Evolutionary conservation across 2,888 invertebrate genomes (phyloP).

Genomic region (Junonia oenone): DNA sequence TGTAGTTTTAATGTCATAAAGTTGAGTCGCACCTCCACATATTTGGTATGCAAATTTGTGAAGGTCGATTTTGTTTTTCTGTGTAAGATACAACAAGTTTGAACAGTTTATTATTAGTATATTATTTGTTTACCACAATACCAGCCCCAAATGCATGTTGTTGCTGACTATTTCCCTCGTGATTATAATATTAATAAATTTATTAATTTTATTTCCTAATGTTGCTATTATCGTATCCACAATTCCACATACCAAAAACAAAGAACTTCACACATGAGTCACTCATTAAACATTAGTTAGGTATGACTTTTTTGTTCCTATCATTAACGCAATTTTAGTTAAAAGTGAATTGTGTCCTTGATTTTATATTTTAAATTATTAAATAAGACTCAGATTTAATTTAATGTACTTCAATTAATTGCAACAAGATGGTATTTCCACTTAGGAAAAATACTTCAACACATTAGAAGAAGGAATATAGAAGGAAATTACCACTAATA

Average conservation of each 20-base stretch:
- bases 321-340: not conserved
- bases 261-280: not conserved
- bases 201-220: no score
- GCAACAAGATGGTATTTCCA: not conserved
- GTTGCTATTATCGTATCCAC: not conserved
- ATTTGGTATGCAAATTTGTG: conserved; percentile 7
- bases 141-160: no score
- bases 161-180: no score
- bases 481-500: not conserved
- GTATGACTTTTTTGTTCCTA: not conserved
- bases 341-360: conserved; percentile 9
- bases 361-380: not conserved
- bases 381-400: not conserved
- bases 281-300: not conserved
- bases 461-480: not conserved
- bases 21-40: conserved; percentile 1
- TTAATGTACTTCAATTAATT: not conserved
- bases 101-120: no score
- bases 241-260: not conserved
- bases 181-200: no score
- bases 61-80: conserved; percentile 8
- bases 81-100: conserved; percentile 31
- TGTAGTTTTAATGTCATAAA: not conserved
- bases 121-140: no score
- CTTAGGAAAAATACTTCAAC: not conserved